Conservation (phyloP, 2,888 invertebrate genomes). For the Phytoseiulus persimilis region DNA sequence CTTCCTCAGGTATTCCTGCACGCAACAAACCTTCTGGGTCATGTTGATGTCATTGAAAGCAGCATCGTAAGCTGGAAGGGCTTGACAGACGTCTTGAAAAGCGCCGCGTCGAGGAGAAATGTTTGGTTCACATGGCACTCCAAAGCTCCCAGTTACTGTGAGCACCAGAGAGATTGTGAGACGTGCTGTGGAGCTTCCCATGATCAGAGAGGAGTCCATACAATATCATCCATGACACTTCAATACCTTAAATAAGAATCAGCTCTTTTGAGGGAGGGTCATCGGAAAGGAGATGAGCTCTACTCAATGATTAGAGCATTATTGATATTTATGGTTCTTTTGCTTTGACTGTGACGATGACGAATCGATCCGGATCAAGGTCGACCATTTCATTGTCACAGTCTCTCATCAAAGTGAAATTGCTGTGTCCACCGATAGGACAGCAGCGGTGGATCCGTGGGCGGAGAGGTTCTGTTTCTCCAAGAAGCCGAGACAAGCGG, state of each 20-base stretch:
- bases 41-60: constrained; percentile 25
- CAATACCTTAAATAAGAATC: neutral
- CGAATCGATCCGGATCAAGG: neutral
- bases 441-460: neutral
- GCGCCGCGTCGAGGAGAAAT: neutral
- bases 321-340: neutral
- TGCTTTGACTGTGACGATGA: neutral
- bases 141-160: neutral
- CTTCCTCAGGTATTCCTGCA: neutral
- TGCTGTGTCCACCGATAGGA: neutral
- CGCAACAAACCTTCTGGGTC: neutral
- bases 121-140: constrained; percentile 24
- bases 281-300: neutral
- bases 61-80: constrained; percentile 18
- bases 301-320: neutral
- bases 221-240: neutral
- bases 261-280: neutral
- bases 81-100: constrained; percentile 31
- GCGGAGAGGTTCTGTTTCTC: neutral
- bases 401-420: neutral
- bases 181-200: neutral
- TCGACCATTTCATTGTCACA: neutral
- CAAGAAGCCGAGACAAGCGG: no score
- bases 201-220: neutral
- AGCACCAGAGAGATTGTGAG: neutral